These are phyloP conservation scores for Pocillopora verrucosa DNA, from an alignment of 64 coral and sea anemone genomes.

Conservation along the genomic window DNA sequence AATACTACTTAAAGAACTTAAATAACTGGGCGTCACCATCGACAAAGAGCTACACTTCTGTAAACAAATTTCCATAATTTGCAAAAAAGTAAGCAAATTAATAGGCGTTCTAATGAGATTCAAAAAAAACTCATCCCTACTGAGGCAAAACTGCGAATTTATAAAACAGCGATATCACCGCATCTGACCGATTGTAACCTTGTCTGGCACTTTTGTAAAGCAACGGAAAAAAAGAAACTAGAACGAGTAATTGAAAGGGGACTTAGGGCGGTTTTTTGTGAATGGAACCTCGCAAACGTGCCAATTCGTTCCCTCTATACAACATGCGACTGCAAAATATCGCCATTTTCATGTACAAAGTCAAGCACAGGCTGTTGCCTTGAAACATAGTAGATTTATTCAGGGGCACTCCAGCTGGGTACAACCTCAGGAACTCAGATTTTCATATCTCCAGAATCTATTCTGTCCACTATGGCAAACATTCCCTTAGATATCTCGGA, in stretches of 20 bases:
- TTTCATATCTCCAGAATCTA: no score
- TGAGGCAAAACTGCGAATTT: neutral
- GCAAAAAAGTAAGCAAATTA: slow-evolving; percentile 14
- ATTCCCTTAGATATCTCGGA: no score
- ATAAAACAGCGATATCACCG: neutral
- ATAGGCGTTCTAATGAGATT: slow-evolving; percentile 20
- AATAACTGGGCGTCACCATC: neutral
- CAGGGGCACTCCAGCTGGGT: no score
- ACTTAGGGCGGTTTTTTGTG: neutral
- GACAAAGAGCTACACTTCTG: neutral
- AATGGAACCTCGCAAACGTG: no score
- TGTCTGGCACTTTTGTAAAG: slow-evolving; percentile 46
- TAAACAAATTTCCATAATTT: neutral
- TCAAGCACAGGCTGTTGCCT: no score
- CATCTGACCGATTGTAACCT: slow-evolving; percentile 30
- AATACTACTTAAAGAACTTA: neutral
- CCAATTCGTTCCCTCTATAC: no score
- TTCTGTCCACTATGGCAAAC: no score
- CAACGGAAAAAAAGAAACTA: slow-evolving; percentile 16
- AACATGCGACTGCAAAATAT: no score
- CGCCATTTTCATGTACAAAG: no score
- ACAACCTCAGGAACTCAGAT: no score
- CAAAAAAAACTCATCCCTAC: slow-evolving; percentile 3
- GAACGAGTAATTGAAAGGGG: slow-evolving; percentile 1
- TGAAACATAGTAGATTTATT: no score